Evolutionary conservation across 2,888 invertebrate genomes (phyloP).

Genomic region (Sphinx pinastri): DNA sequence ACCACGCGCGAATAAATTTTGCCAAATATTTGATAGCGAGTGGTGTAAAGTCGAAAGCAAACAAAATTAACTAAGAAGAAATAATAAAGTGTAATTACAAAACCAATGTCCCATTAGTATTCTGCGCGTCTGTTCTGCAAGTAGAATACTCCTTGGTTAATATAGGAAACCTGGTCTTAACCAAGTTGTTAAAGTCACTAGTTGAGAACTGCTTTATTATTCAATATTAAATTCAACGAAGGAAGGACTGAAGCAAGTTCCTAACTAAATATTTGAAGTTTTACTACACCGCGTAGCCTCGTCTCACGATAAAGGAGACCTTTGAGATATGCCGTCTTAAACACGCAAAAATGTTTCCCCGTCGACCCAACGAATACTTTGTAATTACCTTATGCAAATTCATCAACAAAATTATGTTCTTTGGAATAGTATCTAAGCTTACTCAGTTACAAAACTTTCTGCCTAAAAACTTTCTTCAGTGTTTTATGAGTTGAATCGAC

Average conservation of each 20-base stretch:
- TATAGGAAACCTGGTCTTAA: constrained; percentile 71
- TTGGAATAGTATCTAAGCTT: constrained; percentile 5
- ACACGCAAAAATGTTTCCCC: constrained; percentile 33
- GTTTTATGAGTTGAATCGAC: background rate
- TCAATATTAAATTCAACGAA: constrained; percentile 80
- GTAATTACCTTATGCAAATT: constrained; percentile 23
- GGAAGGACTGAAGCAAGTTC: constrained; percentile 74
- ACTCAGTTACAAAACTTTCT: background rate
- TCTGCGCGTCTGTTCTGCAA: constrained; percentile 43
- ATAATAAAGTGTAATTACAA: constrained; percentile 16
- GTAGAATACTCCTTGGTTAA: constrained; percentile 56
- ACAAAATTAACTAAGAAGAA: background rate
- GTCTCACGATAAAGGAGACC: constrained; percentile 50
- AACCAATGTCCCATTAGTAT: constrained; percentile 42
- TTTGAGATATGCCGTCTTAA: constrained; percentile 41
- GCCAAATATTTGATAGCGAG: too few relatives aligned
- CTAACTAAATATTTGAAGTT: constrained; percentile 81
- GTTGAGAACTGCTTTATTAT: constrained; percentile 80
- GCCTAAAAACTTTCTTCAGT: too few relatives aligned
- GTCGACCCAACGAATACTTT: constrained; percentile 16
- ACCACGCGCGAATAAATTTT: background rate
- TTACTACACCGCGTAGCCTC: constrained; percentile 59
- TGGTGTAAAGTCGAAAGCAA: background rate
- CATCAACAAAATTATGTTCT: constrained; percentile 12
- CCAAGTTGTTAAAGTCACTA: constrained; percentile 77